Evolutionary conservation across 2,888 invertebrate species (phyloP).

Genomic region (Cancer borealis): DNA sequence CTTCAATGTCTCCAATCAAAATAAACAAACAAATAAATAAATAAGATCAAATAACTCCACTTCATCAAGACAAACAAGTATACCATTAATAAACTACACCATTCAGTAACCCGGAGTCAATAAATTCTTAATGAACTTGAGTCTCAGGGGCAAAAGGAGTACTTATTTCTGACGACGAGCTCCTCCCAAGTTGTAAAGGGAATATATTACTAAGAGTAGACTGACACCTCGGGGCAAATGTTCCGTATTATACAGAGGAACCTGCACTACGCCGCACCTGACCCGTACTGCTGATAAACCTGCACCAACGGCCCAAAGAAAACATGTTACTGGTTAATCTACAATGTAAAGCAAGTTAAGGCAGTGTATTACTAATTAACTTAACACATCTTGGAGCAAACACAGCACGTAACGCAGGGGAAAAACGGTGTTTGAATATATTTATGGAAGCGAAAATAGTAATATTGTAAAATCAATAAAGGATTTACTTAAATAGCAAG

Average conservation of each 20-base stretch:
- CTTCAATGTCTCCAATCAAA: background rate
- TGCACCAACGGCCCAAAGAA: background rate
- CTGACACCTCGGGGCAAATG: background rate
- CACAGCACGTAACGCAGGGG: background rate
- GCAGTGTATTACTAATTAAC: background rate
- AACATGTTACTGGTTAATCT: background rate
- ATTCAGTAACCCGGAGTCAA: background rate
- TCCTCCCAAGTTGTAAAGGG: background rate
- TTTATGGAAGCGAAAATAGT: background rate
- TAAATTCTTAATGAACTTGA: constrained; percentile 32
- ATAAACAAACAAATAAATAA: background rate
- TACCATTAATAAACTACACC: background rate
- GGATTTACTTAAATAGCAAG: background rate
- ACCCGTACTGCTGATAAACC: background rate
- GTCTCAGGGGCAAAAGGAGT: background rate
- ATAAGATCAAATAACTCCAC: background rate
- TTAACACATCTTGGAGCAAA: background rate
- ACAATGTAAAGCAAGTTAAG: background rate
- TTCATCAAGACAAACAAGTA: background rate
- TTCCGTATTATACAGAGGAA: background rate
- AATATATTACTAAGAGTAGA: background rate
- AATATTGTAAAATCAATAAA: no score
- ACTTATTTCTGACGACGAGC: background rate
- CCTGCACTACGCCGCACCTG: background rate
- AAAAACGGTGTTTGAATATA: background rate